Evolutionary conservation across 2,797 vertebrate genomes (phyloP), one percentile per base, ranked within the genome.

Genomic region (Melanotaenia maccullochi): DNA sequence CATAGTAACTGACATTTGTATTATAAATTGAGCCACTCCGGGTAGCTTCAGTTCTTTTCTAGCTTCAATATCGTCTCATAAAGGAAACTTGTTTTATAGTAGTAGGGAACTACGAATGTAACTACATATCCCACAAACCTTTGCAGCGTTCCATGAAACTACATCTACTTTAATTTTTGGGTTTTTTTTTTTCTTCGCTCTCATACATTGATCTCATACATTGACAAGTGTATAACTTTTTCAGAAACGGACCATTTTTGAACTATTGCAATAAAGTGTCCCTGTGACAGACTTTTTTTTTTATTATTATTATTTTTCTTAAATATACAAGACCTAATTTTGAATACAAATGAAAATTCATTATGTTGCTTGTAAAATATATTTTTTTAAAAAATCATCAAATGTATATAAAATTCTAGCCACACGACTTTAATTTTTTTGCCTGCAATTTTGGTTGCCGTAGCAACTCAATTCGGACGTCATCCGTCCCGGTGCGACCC

Each of bases 401-500:
- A 47, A 56, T 32, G 5, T 18, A 8, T 55, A 18, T 32, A 30
- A 56, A 6, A 14, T 7, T 32, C 16, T 7, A 16, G 28, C 28
- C 33, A 22, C 33, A 3, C 14, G 5, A 9, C 22, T 28, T 58
- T 12, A 47, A 58, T 58, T 40, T 40, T 1, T 5, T 63, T 24
- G 52, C 75, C 65, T 40, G 38, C 18, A 49, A 79, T 78, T 56
- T 3, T 79, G 87, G 96, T 97, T 95, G 93, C 95, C 95, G 82
- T 91, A 92, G 96, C 93, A 94, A 94, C 96, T 79, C 60, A 90
- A 0, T 12, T 54, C 60, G 96, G 96, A 97, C 96, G 97, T 97
- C 96, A 97, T 60, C 81, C 86, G 93, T 93, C 93, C 94, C 91
- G 89, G 93, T 87, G 93, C 87, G 94, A 95, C 96, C 96, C 95